Base-by-base conservation (phyloP, 2,888 invertebrate species). In the Dasypogon diadema region DNA sequence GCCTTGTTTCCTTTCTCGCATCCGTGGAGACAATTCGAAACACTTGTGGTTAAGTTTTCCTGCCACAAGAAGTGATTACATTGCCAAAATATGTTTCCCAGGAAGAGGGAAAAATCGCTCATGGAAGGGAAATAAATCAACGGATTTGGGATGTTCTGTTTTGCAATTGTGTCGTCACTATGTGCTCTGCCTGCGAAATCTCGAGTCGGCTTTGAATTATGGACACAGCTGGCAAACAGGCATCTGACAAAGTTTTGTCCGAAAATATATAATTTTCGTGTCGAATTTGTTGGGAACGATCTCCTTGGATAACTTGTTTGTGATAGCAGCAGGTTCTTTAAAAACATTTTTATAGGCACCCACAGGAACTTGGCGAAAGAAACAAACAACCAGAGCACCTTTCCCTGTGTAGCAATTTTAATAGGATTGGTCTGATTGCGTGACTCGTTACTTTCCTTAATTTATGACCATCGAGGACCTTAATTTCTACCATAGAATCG, bases 391-490 rank as follows among this genome's bases (percentile, higher is more conserved):
- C n/a, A 42, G n/a, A 3, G 8, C 8, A 30, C 30, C 8, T 30
- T 3, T 3, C 30, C 30, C 30, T 8, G 8, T 30, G 30, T 30
- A 8, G 42, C 42, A 12, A 42, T 42, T 42, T 12, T 42, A 42
- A 12, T 51, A 46, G 48, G 24, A 22, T 21, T 22, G 65, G 14
- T 26, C 65, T 65, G 65, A 65, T 65, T 65, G 37, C 65, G 65
- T 65, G 65, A 42, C 65, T 65, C 24, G 65, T 65, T 22, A 46
- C 24, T 37, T 14, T 24, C 24, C 14, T 46, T 65, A 65, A 65
- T 65, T 65, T 46, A 65, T 46, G 65, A 65, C 46, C 65, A 21
- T 48, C 65, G 48, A 65, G 48, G 24, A 46, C 48, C 42, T 65
- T 26, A n/a, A 24, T 22, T 65, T 46, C n/a, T 22, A 24, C 65